phyloP scores from a whole-genome alignment of 2,113 vertebrate genomes.

The Tenebrosternarchus preto region DNA sequence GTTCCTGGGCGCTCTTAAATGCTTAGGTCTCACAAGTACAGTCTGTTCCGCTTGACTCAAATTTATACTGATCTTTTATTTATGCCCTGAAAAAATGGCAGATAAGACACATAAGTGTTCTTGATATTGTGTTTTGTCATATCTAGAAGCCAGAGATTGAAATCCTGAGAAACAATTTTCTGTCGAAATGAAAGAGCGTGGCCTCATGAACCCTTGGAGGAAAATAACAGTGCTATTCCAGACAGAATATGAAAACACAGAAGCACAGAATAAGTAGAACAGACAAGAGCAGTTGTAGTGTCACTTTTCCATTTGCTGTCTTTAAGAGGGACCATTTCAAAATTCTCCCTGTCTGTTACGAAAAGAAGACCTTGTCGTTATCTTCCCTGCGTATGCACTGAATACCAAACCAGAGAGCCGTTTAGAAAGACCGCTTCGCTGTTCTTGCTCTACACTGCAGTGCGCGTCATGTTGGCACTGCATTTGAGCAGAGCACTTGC shows the following conservation, averaged over 20 bases:
- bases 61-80: constrained; percentile 99
- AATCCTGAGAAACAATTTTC: constrained; percentile 99
- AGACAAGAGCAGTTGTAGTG: constrained; percentile 85
- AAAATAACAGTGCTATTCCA: constrained; percentile 87
- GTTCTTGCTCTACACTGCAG: constrained; percentile 56
- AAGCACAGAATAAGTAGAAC: constrained; percentile 89
- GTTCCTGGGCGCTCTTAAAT: constrained; percentile 72
- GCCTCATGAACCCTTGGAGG: constrained; percentile 95
- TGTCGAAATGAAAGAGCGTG: constrained; percentile 98
- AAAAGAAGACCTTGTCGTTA: constrained; percentile 69
- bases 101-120: constrained; percentile 99
- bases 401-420: constrained; percentile 64
- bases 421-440: neutral
- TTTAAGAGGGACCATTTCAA: constrained; percentile 73
- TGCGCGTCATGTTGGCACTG: constrained; percentile 54
- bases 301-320: constrained; percentile 84
- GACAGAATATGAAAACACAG: constrained; percentile 90
- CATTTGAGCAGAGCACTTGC: constrained; percentile 29
- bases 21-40: constrained; percentile 75
- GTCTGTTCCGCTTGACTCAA: constrained; percentile 82
- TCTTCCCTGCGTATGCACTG: constrained; percentile 73
- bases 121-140: constrained; percentile 99
- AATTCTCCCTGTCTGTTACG: constrained; percentile 70
- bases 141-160: constrained; percentile 97
- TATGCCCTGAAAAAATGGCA: constrained; percentile 96